phyloP scores from a whole-genome alignment of 2,888 invertebrate genomes.

The Scrobipalpa atriplicella region DNA sequence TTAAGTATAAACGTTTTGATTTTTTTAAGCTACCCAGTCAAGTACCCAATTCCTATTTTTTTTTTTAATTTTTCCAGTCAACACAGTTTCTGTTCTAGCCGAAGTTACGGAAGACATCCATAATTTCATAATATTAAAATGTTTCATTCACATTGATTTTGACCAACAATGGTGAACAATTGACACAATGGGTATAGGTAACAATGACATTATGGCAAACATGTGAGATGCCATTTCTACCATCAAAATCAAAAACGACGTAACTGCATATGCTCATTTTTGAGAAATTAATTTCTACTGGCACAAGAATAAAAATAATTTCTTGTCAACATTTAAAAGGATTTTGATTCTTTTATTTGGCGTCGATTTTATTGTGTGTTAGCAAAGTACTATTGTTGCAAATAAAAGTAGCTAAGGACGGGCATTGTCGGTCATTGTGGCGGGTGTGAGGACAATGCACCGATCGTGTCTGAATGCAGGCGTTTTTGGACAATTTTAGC shows the following conservation, averaged over 20 bases:
- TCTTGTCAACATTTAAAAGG: too few species aligned
- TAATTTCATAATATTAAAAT: slow-evolving; percentile 82
- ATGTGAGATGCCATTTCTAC: slow-evolving; percentile 68
- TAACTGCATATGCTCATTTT: slow-evolving; percentile 34
- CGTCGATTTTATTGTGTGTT: slow-evolving; percentile 62
- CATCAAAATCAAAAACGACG: slow-evolving; percentile 39
- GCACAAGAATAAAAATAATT: too few species aligned
- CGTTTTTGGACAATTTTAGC: slow-evolving; percentile 79
- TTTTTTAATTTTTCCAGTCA: too few species aligned
- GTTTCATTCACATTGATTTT: slow-evolving; percentile 80
- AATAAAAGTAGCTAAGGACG: slow-evolving; percentile 80
- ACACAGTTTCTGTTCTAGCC: slow-evolving; percentile 34
- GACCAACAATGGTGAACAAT: slow-evolving; percentile 73
- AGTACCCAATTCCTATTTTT: too few species aligned
- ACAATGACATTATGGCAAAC: slow-evolving; percentile 82
- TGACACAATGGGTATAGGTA: slow-evolving; percentile 76
- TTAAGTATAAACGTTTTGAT: too few species aligned
- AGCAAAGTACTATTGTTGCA: slow-evolving; percentile 74
- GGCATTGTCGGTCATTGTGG: slow-evolving; percentile 76
- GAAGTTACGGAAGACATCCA: slow-evolving; percentile 76
- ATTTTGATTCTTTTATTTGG: slow-evolving; percentile 30
- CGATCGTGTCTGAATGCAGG: slow-evolving; percentile 69
- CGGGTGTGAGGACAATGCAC: slow-evolving; percentile 77
- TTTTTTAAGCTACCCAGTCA: too few species aligned
- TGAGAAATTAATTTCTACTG: slow-evolving; percentile 14